These are phyloP conservation scores for Drosophila mulleri DNA, from an alignment of 2,888 invertebrate genomes.

Conservation along the genomic window DNA sequence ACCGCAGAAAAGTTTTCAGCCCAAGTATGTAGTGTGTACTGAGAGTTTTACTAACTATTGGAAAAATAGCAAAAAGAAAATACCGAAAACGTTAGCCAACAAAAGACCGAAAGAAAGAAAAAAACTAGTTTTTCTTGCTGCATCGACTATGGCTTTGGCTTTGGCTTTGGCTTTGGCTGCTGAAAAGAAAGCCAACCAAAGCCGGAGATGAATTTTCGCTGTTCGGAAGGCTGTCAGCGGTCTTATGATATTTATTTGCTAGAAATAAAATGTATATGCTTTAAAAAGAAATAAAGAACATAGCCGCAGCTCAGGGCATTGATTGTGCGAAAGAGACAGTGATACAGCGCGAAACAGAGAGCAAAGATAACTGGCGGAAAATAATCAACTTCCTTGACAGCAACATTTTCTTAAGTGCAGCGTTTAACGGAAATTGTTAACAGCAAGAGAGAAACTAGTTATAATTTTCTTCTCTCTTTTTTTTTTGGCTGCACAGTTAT, in stretches of 20 bases:
- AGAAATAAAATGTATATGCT: constrained; percentile 58
- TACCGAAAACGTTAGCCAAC: constrained; percentile 4
- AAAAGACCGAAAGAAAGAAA: neutral
- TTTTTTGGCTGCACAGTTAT: constrained; percentile 27
- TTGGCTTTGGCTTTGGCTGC: constrained; percentile 9
- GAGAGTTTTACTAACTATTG: constrained; percentile 48
- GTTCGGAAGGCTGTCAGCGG: constrained; percentile 42
- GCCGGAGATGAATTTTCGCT: constrained; percentile 33
- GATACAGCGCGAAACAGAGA: neutral
- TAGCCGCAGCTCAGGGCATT: constrained; percentile 33
- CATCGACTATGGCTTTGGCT: too few species aligned
- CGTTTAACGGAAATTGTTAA: constrained; percentile 58
- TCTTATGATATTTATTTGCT: constrained; percentile 59
- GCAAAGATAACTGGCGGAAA: constrained; percentile 30
- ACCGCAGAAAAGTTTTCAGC: constrained; percentile 53
- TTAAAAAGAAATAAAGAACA: constrained; percentile 26
- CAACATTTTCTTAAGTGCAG: constrained; percentile 40
- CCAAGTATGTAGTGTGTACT: constrained; percentile 49
- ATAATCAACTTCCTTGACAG: constrained; percentile 62
- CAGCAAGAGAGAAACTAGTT: constrained; percentile 32
- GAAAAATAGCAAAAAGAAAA: constrained; percentile 39
- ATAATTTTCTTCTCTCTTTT: constrained; percentile 6
- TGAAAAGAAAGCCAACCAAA: constrained; percentile 39
- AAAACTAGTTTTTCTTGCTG: constrained; percentile 56
- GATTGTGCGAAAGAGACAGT: constrained; percentile 38